Conservation (phyloP, 2,888 invertebrate species). For the Coelogynopora nodosa region DNA sequence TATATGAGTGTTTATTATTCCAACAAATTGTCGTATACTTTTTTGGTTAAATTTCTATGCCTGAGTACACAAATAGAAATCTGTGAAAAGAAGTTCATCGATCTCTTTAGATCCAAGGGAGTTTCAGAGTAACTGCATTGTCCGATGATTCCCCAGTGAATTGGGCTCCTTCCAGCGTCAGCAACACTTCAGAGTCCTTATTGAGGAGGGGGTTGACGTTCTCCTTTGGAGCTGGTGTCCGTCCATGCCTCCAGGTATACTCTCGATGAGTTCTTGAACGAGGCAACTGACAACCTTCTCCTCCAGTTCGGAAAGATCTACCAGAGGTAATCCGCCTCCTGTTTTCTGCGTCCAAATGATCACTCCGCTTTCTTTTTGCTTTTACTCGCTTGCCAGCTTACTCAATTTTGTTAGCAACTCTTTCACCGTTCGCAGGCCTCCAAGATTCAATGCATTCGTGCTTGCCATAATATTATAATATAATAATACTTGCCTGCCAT, state of each 20-base stretch:
- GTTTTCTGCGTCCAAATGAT: not conserved
- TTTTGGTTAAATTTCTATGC: no score
- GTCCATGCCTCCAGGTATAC: not conserved
- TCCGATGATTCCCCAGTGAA: not conserved
- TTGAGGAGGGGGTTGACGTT: not conserved
- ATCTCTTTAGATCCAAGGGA: not conserved
- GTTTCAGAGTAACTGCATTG: not conserved
- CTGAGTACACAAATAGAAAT: no score
- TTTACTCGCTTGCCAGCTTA: conserved; percentile 7
- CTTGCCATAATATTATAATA: conserved; percentile 9
- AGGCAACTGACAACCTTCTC: conserved; percentile 31
- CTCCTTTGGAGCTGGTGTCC: not conserved
- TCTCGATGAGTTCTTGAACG: not conserved
- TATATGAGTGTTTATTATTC: no score
- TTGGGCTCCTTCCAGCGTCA: not conserved
- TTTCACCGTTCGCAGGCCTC: not conserved
- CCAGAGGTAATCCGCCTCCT: conserved; percentile 1
- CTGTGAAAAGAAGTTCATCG: not conserved
- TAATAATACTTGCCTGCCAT: no score
- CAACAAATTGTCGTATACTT: no score
- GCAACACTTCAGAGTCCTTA: not conserved
- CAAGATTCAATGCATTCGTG: not conserved
- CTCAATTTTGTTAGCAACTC: not conserved
- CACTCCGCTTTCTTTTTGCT: not conserved
- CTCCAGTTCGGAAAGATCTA: conserved; percentile 13